These are phyloP conservation scores for Panurus biarmicus DNA, from an alignment of 2,113 vertebrate genomes.

Conservation along the genomic window DNA sequence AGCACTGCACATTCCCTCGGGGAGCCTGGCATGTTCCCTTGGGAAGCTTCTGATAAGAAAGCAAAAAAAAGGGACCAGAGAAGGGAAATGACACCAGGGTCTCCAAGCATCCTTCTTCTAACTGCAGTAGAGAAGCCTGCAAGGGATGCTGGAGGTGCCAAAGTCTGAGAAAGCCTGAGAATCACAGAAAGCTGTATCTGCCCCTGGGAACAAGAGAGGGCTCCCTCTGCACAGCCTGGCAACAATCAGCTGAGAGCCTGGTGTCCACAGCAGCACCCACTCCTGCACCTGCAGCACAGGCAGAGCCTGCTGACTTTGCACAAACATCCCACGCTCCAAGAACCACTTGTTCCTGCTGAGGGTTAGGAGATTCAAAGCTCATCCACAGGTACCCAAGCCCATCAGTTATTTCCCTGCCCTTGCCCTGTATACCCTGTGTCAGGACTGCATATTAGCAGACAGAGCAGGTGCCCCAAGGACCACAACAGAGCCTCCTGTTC, in stretches of 20 bases:
- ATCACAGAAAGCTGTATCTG: background rate
- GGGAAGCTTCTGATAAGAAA: background rate
- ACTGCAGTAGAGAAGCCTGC: background rate
- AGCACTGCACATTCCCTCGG: background rate
- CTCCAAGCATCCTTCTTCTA: background rate
- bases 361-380: background rate
- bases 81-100: background rate
- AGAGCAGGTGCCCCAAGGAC: background rate
- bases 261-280: background rate
- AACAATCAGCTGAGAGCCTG: background rate
- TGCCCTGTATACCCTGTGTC: rapidly evolving
- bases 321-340: background rate
- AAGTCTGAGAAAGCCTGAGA: background rate
- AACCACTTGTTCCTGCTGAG: background rate
- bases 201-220: background rate
- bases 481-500: background rate
- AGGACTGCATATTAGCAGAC: background rate
- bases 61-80: background rate
- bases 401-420: background rate
- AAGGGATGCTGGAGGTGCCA: background rate
- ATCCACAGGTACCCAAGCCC: background rate
- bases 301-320: background rate
- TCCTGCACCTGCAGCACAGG: background rate
- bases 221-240: background rate
- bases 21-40: background rate